A percentile compares a stretch with the other conserved stretches of the same genome.
Evolutionary conservation across 2,888 invertebrate genomes (phyloP).

Genomic region (Mythimna lalbum): DNA sequence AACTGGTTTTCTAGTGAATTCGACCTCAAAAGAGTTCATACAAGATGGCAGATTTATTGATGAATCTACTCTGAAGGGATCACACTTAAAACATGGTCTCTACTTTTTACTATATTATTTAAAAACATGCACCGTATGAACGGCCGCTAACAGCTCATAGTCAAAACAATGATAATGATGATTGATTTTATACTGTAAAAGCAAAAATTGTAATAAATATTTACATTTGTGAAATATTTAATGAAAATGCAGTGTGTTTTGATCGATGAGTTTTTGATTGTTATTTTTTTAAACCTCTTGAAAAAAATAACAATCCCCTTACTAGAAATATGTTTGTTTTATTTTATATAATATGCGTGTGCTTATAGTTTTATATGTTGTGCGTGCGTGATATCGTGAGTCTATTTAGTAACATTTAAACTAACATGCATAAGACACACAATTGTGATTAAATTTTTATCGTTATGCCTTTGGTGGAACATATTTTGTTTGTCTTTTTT

Average conservation of each 20-base stretch:
- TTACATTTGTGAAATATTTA: slow-evolving; percentile 36
- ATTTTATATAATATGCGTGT: no score
- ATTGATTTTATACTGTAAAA: slow-evolving; percentile 53
- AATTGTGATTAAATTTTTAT: neutral
- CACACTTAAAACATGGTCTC: no score
- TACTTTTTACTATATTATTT: neutral
- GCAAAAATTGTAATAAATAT: slow-evolving; percentile 37
- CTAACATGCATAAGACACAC: no score
- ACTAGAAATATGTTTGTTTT: no score
- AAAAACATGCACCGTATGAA: neutral
- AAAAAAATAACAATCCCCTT: no score
- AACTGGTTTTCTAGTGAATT: no score
- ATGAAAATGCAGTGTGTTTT: slow-evolving; percentile 17
- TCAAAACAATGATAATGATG: slow-evolving; percentile 49
- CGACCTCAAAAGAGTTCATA: no score
- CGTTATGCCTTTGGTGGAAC: slow-evolving; percentile 3
- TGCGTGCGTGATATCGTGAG: no score
- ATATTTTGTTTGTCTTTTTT: neutral
- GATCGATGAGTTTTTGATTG: slow-evolving; percentile 35
- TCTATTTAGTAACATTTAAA: no score
- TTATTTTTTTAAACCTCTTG: neutral
- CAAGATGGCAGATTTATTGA: no score
- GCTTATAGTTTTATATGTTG: no score
- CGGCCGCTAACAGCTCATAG: slow-evolving; percentile 16
- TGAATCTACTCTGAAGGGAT: no score